Conservation (phyloP, 2,888 invertebrate genomes). For the Platynereis dumerilii region DNA sequence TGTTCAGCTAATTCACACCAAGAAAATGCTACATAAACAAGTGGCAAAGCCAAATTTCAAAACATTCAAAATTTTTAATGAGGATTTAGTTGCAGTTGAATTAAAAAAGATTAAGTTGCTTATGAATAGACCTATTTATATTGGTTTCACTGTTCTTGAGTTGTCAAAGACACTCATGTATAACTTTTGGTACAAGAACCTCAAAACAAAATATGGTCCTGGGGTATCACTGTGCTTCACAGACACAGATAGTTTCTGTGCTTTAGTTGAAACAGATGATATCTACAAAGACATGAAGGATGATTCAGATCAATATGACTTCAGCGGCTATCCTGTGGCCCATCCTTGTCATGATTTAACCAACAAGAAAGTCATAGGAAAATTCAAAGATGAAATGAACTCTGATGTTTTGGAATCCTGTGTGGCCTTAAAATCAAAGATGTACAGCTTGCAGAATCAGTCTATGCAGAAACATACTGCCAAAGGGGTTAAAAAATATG, state of each 20-base stretch:
- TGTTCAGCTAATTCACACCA: slow-evolving; percentile 42
- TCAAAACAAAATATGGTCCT: slow-evolving; percentile 44
- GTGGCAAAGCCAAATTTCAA: slow-evolving; percentile 30
- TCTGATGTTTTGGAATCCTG: no score
- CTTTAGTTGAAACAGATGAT: slow-evolving; percentile 13
- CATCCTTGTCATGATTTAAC: neutral
- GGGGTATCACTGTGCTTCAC: neutral
- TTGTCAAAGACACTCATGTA: slow-evolving; percentile 38
- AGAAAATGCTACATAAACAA: slow-evolving; percentile 5
- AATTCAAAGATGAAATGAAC: no score
- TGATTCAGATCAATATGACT: slow-evolving; percentile 11
- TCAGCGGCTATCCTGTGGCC: neutral
- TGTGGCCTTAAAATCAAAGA: no score
- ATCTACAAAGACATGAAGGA: slow-evolving; percentile 48
- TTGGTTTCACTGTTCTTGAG: slow-evolving; percentile 61
- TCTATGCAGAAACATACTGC: no score
- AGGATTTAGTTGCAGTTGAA: slow-evolving; percentile 57
- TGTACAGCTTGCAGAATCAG: no score
- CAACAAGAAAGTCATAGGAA: no score
- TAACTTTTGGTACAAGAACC: slow-evolving; percentile 45
- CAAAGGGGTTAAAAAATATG: no score
- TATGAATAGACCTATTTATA: slow-evolving; percentile 52
- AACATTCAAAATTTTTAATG: slow-evolving; percentile 45
- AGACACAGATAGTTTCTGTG: slow-evolving; percentile 46
- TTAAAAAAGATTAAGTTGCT: slow-evolving; percentile 25